These are phyloP conservation scores for Cherax destructor DNA, from an alignment of 1,140 invertebrate species.

Conservation along the genomic window DNA sequence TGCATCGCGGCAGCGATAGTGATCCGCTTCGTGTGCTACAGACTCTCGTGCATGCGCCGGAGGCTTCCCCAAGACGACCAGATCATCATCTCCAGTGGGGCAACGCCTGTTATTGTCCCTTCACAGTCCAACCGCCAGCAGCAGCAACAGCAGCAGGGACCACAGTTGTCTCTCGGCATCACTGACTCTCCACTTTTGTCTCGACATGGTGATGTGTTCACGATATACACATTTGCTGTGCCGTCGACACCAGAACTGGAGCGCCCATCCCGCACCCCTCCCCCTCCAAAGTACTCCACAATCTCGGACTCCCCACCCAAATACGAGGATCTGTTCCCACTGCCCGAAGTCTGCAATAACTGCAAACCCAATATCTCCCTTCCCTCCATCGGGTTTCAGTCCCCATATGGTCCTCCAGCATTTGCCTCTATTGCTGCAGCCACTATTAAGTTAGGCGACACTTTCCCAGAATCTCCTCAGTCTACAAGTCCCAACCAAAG, in stretches of 20 bases:
- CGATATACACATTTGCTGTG: slow-evolving; percentile 47
- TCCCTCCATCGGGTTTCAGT: neutral
- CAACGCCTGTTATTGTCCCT: slow-evolving; percentile 5
- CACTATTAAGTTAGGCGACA: neutral
- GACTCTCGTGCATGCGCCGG: neutral
- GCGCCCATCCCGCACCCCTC: neutral
- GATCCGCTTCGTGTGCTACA: slow-evolving; percentile 51
- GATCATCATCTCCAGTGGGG: slow-evolving; percentile 3
- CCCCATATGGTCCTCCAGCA: slow-evolving; percentile 1
- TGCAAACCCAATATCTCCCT: slow-evolving; percentile 7
- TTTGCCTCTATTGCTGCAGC: neutral
- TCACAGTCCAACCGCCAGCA: neutral
- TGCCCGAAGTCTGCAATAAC: neutral
- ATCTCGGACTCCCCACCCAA: slow-evolving; percentile 39
- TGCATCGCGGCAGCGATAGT: slow-evolving; percentile 43
- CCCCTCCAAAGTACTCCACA: slow-evolving; percentile 34
- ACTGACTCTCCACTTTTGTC: slow-evolving; percentile 34
- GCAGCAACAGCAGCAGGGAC: neutral
- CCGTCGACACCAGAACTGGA: neutral
- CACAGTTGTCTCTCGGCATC: neutral
- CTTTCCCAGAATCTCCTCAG: neutral
- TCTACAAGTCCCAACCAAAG: neutral
- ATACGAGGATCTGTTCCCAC: slow-evolving; percentile 57
- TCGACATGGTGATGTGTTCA: slow-evolving; percentile 36
- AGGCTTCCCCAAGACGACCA: neutral